phyloP scores from a whole-genome alignment of 2,888 invertebrate genomes.

The Rugalucina vietnamica region DNA sequence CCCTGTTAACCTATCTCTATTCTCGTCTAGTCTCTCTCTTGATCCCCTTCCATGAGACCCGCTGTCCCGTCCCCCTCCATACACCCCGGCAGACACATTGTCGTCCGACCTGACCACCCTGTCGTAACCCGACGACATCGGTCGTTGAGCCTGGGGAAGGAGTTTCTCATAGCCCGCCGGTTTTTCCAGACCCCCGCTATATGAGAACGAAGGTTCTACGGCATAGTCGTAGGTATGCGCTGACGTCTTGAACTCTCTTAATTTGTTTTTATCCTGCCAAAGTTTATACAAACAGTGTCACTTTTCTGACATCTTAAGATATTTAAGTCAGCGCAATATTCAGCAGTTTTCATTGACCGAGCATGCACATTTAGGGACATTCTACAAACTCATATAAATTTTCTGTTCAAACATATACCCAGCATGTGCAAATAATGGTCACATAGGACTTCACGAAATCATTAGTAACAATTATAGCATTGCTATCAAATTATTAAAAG shows the following conservation, averaged over 20 bases:
- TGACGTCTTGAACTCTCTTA: neutral
- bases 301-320: too few species aligned
- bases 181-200: neutral
- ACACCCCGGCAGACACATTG: neutral
- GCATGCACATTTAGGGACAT: too few species aligned
- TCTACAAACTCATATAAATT: too few species aligned
- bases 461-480: too few species aligned
- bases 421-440: too few species aligned
- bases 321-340: too few species aligned
- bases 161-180: constrained; percentile 42
- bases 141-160: neutral
- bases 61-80: constrained; percentile 23
- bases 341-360: too few species aligned
- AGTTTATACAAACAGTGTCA: too few species aligned
- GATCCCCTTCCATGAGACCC: neutral
- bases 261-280: neutral
- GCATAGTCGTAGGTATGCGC: constrained; percentile 31
- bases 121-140: neutral
- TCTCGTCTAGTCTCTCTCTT: neutral
- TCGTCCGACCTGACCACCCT: constrained; percentile 21
- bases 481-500: too few species aligned
- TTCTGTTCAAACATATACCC: too few species aligned
- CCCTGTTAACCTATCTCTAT: constrained; percentile 8
- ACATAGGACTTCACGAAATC: too few species aligned
- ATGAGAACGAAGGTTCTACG: neutral